Evolutionary conservation across 2,113 vertebrate species (phyloP).

Genomic region (Corydoras sp.): DNA sequence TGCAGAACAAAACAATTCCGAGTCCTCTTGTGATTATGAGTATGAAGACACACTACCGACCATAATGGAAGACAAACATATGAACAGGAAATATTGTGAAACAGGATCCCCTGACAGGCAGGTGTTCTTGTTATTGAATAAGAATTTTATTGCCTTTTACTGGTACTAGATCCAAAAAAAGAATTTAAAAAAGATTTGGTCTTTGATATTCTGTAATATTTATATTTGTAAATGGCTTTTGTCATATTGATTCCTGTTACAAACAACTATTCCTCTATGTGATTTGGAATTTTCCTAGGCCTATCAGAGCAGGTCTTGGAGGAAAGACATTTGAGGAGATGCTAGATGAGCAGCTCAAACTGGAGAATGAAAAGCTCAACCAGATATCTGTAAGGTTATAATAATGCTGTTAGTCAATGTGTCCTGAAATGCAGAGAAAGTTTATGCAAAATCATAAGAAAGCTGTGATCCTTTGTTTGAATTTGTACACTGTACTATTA

Average conservation of each 20-base stretch:
- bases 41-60: conserved; percentile 12
- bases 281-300: conserved; percentile 57
- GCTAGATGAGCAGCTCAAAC: conserved; percentile 81
- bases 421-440: not conserved
- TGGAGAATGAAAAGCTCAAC: conserved; percentile 77
- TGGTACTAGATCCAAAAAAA: not conserved
- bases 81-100: conserved; percentile 11
- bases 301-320: conserved; percentile 72
- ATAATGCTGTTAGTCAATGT: not conserved
- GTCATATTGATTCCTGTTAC: too few relatives aligned
- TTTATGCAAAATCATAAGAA: too few relatives aligned
- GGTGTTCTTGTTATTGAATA: not conserved
- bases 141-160: not conserved
- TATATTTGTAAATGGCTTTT: too few relatives aligned
- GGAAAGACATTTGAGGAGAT: conserved; percentile 87
- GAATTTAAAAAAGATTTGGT: too few relatives aligned
- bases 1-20: too few relatives aligned
- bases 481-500: too few relatives aligned
- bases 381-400: conserved; percentile 62
- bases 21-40: not conserved
- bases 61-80: conserved; percentile 11
- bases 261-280: not conserved
- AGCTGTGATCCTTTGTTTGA: too few relatives aligned
- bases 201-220: too few relatives aligned
- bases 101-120: conserved; percentile 51